Conservation (phyloP, 2,797 vertebrate species). For the Helarctos malayanus region DNA sequence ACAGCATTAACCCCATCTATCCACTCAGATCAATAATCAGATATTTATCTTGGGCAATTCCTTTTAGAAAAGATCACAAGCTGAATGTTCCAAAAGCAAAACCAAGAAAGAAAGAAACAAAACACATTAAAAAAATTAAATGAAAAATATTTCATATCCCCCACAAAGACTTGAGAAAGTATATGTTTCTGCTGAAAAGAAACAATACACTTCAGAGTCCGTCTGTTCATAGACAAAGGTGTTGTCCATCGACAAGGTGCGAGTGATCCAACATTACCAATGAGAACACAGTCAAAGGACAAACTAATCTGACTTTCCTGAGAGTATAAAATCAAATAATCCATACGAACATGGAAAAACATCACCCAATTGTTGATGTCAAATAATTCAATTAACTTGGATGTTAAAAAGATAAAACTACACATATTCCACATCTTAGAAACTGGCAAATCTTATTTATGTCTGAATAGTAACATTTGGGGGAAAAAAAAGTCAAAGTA, state of each 20-base stretch:
- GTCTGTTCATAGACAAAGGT: neutral
- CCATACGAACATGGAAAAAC: neutral
- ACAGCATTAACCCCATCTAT: accelerated
- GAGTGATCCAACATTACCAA: neutral
- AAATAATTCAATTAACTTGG: neutral
- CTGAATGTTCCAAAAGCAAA: neutral
- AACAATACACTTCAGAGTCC: neutral
- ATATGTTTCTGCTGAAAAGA: neutral
- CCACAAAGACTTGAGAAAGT: neutral
- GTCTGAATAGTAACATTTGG: neutral
- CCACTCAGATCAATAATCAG: neutral
- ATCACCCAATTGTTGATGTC: neutral
- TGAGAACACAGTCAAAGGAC: neutral
- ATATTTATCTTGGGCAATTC: neutral
- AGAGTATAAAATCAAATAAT: neutral
- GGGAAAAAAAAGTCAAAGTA: neutral
- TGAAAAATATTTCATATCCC: neutral
- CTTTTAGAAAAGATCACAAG: neutral
- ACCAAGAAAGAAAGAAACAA: neutral
- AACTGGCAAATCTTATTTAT: neutral
- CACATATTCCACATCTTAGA: neutral
- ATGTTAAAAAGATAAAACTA: neutral
- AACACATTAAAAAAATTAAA: neutral
- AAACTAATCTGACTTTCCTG: neutral
- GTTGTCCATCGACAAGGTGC: neutral